A percentile compares a stretch with the other conserved stretches of the same genome.
phyloP scores from a whole-genome alignment of 2,113 vertebrate species.

The Brachypteracias leptosomus region DNA sequence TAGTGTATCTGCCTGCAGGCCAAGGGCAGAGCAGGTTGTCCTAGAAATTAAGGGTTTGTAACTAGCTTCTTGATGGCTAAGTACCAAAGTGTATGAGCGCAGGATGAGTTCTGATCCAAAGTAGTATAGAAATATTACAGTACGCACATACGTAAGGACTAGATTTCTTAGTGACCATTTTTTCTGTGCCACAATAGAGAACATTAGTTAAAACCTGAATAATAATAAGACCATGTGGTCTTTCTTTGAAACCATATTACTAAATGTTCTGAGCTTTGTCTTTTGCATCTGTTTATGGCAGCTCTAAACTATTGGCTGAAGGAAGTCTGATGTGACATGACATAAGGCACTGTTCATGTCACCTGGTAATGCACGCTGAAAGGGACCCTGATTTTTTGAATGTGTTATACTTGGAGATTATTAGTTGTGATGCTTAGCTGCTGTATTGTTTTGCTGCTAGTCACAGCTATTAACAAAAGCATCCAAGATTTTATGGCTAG shows the following conservation, averaged over 20 bases:
- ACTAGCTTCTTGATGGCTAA: not conserved
- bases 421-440: conserved; percentile 51
- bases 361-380: conserved; percentile 53
- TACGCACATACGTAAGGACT: not conserved
- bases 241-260: not conserved
- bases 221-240: not conserved
- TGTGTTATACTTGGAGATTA: conserved; percentile 36
- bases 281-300: conserved; percentile 66
- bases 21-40: not conserved
- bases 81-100: not conserved
- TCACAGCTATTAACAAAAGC: conserved; percentile 46
- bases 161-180: not conserved
- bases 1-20: not conserved
- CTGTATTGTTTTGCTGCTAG: conserved; percentile 54
- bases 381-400: conserved; percentile 4
- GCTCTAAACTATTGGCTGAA: conserved; percentile 42
- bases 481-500: conserved; percentile 19
- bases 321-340: conserved; percentile 52
- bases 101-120: accelerated
- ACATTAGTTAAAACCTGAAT: not conserved
- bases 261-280: not conserved
- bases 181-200: not conserved
- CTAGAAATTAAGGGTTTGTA: not conserved
- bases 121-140: not conserved
- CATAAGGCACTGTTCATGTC: conserved; percentile 33